Conservation (phyloP, 2,113 vertebrate species). For the Leuciscus idus region DNA sequence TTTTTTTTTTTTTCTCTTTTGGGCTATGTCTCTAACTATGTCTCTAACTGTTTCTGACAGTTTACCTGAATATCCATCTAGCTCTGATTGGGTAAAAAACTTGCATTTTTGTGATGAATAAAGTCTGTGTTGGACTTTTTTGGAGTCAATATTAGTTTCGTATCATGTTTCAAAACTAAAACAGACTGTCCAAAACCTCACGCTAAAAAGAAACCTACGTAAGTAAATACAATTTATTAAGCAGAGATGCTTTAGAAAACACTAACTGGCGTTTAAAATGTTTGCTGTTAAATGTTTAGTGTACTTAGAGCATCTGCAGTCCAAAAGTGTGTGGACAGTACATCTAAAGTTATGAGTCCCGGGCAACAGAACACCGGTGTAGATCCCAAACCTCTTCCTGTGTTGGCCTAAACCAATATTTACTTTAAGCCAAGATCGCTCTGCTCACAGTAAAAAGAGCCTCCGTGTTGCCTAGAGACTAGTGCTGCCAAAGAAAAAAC, state of each 20-base stretch:
- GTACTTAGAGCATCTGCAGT: conserved; percentile 15
- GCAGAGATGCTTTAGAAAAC: background rate
- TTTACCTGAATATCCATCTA: background rate
- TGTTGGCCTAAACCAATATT: conserved; percentile 65
- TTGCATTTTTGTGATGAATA: background rate
- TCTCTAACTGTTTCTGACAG: background rate
- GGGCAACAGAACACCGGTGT: conserved; percentile 38
- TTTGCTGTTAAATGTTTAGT: conserved; percentile 35
- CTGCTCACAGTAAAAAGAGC: conserved; percentile 50
- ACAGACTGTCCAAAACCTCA: conserved; percentile 2
- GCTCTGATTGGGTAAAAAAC: background rate
- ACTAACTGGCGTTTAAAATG: background rate
- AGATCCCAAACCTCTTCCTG: conserved; percentile 56
- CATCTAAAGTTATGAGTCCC: conserved; percentile 42
- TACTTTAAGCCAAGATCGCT: conserved; percentile 56
- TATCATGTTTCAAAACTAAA: conserved; percentile 6
- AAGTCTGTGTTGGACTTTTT: conserved; percentile 4
- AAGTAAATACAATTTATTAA: background rate
- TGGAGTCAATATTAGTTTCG: conserved; percentile 3
- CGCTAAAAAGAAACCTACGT: background rate
- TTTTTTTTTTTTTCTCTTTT: background rate
- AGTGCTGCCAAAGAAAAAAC: conserved; percentile 35
- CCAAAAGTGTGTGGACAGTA: conserved; percentile 33
- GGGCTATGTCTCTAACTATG: too few relatives aligned
- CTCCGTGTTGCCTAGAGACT: conserved; percentile 61